These are phyloP conservation scores for Pheosia gnoma DNA, from an alignment of 2,888 invertebrate species.

Conservation along the genomic window DNA sequence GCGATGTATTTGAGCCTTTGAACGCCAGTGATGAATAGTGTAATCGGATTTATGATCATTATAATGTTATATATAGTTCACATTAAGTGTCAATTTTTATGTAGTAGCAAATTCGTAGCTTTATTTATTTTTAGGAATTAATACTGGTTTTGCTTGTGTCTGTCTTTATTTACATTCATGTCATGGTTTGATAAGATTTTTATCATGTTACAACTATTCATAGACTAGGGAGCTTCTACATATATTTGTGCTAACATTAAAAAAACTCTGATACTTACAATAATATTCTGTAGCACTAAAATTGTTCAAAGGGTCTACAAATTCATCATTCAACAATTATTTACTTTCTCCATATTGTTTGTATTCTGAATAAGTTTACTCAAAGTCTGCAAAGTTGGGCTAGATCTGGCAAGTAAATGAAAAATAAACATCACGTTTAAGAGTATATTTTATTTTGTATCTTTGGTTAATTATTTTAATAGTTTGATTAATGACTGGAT, in stretches of 20 bases:
- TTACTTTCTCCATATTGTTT: slow-evolving; percentile 42
- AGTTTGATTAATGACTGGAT: slow-evolving; percentile 14
- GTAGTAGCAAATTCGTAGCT: too few species aligned
- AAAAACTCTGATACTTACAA: neutral
- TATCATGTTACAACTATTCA: too few species aligned
- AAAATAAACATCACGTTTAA: slow-evolving; percentile 32
- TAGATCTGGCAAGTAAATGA: slow-evolving; percentile 33
- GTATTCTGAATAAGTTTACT: slow-evolving; percentile 29
- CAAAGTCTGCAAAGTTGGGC: slow-evolving; percentile 39
- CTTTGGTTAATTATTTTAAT: slow-evolving; percentile 23
- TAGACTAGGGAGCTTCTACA: too few species aligned
- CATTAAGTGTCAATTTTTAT: too few species aligned
- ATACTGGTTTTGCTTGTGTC: too few species aligned
- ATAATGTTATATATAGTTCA: too few species aligned
- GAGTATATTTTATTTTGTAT: slow-evolving; percentile 7
- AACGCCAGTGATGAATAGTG: slow-evolving; percentile 35
- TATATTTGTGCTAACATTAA: too few species aligned
- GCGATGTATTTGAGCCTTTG: slow-evolving; percentile 35
- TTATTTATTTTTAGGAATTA: too few species aligned
- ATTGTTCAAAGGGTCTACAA: neutral
- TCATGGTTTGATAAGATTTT: too few species aligned
- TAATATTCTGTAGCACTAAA: neutral
- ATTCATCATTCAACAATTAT: slow-evolving; percentile 40
- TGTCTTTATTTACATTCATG: too few species aligned
- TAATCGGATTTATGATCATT: slow-evolving; percentile 36